Evolutionary conservation across 1,140 invertebrate genomes (phyloP).

Genomic region (Hirudo medicinalis): DNA sequence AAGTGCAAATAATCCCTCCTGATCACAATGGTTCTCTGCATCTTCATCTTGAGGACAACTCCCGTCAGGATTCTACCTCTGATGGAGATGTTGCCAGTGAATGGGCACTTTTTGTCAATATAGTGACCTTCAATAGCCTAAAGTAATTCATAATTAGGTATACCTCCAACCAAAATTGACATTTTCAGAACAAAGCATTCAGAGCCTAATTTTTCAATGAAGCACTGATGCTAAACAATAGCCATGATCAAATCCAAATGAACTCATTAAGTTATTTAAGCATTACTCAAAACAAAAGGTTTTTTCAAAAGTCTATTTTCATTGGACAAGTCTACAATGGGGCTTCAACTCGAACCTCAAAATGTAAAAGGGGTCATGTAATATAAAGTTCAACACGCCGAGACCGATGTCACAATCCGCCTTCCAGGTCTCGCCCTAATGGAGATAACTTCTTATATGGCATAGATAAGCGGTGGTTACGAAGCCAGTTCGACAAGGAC

Average conservation of each 20-base stretch:
- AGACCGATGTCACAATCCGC: neutral
- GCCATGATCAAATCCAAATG: too few species aligned
- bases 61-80: slow-evolving; percentile 92
- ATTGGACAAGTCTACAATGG: neutral
- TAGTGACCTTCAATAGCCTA: slow-evolving; percentile 94
- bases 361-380: neutral
- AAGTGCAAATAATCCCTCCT: slow-evolving; percentile 96
- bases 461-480: neutral
- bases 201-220: neutral
- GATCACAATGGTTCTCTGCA: slow-evolving; percentile 96
- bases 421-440: too few species aligned
- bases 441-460: too few species aligned
- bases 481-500: neutral
- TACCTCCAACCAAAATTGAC: neutral
- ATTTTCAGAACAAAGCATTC: neutral
- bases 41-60: slow-evolving; percentile 92
- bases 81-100: slow-evolving; percentile 95
- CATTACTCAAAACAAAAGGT: neutral
- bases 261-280: too few species aligned
- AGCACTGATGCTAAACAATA: neutral
- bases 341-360: neutral
- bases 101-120: slow-evolving; percentile 99
- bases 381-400: neutral
- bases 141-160: neutral
- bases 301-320: too few species aligned